Evolutionary conservation across 2,797 vertebrate species (phyloP).

Genomic region (Denticeps clupeoides): DNA sequence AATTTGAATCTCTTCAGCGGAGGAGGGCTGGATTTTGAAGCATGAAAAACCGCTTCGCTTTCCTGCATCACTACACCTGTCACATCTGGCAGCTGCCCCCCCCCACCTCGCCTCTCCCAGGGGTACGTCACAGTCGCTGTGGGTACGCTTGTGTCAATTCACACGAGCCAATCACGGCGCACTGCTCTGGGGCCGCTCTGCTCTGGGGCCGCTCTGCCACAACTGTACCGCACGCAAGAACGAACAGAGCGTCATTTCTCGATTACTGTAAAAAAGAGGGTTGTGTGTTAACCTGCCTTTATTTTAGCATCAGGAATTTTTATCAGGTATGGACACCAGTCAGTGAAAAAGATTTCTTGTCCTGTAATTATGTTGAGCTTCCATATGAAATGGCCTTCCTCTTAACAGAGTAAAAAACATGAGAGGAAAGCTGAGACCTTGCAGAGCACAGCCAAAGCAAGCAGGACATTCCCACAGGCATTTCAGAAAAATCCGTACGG

Average conservation of each 20-base stretch:
- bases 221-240: background rate
- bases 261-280: too few relatives aligned
- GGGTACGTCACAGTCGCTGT: background rate
- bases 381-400: slow-evolving; percentile 7
- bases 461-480: slow-evolving; percentile 15
- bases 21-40: background rate
- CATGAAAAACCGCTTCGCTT: slow-evolving; percentile 6
- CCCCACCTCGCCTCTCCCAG: background rate
- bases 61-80: slow-evolving; percentile 12
- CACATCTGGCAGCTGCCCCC: slow-evolving; percentile 13
- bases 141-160: slow-evolving; percentile 1
- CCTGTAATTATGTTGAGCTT: too few relatives aligned
- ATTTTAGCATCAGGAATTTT: too few relatives aligned
- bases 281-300: too few relatives aligned
- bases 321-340: too few relatives aligned
- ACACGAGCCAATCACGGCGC: slow-evolving; percentile 1
- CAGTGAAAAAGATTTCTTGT: too few relatives aligned
- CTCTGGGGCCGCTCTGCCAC: too few relatives aligned
- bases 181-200: too few relatives aligned
- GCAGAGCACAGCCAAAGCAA: slow-evolving; percentile 10
- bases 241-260: too few relatives aligned
- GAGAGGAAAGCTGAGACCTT: slow-evolving; percentile 23
- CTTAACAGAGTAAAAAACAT: slow-evolving; percentile 42
- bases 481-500: too few relatives aligned
- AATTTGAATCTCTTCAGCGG: too few relatives aligned